Evolutionary conservation across 2,113 vertebrate genomes (phyloP).

Genomic region (Microcebus jonahi): DNA sequence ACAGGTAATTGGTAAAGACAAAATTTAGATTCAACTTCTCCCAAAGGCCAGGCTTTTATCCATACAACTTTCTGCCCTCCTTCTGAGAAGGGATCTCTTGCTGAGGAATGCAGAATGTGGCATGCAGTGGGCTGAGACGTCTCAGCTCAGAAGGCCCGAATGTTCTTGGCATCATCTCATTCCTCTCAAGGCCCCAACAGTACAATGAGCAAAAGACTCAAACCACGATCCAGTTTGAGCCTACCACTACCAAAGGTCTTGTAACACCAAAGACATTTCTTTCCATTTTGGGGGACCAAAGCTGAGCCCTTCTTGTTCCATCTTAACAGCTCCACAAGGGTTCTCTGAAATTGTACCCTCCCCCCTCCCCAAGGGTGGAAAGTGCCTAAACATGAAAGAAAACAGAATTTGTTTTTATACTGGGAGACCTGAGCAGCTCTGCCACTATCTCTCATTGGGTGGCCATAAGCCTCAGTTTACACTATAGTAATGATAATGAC

Average conservation of each 20-base stretch:
- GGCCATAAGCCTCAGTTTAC: background rate
- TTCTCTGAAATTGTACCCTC: background rate
- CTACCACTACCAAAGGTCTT: background rate
- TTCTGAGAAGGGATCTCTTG: background rate
- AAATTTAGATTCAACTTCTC: background rate
- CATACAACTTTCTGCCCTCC: background rate
- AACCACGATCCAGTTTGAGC: background rate
- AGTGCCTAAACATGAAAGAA: background rate
- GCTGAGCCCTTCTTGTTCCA: background rate
- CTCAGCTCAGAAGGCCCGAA: background rate
- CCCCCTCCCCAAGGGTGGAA: rapidly evolving
- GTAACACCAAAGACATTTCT: background rate
- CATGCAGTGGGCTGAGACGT: background rate
- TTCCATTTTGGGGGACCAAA: background rate
- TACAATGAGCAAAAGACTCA: background rate
- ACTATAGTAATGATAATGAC: background rate
- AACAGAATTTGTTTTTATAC: background rate
- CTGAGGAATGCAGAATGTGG: background rate
- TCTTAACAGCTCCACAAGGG: background rate
- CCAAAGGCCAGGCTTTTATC: background rate
- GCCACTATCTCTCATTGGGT: background rate
- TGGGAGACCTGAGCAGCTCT: background rate
- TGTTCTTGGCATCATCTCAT: background rate
- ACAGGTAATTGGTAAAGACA: background rate
- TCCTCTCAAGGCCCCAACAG: background rate